Percentiles rank a stretch among this genome's conserved stretches.
Evolutionary conservation across 2,113 vertebrate species (phyloP).

Genomic region (Balaeniceps rex): DNA sequence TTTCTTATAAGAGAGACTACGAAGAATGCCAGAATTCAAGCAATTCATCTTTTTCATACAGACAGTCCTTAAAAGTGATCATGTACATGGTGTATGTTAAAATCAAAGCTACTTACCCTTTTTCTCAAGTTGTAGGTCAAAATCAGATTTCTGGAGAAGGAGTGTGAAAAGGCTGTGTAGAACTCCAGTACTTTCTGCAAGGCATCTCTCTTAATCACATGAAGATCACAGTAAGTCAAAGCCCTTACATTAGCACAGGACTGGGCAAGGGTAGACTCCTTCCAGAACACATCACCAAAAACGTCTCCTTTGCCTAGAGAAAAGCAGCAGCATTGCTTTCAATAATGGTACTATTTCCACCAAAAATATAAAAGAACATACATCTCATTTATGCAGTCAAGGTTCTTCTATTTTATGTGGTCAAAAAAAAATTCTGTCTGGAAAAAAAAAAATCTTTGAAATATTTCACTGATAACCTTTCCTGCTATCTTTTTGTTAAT

Average conservation of each 20-base stretch:
- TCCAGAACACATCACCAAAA: conserved; percentile 98
- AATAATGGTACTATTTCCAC: not conserved
- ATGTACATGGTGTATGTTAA: not conserved
- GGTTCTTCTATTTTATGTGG: not conserved
- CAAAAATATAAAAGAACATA: not conserved
- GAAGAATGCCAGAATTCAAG: not conserved
- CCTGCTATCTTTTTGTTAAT: not conserved
- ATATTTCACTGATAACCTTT: not conserved
- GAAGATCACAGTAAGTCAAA: conserved; percentile 95
- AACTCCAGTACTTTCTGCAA: conserved; percentile 97
- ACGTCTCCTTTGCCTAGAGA: conserved; percentile 92
- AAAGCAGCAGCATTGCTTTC: not conserved
- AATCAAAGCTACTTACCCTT: conserved; percentile 78
- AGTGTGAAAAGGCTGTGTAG: conserved; percentile 92
- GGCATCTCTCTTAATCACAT: conserved; percentile 92
- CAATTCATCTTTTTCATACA: not conserved
- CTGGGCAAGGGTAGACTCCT: conserved; percentile 90
- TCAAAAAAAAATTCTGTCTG: not conserved
- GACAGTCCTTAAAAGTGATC: not conserved
- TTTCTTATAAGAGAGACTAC: not conserved
- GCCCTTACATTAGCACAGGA: conserved; percentile 94
- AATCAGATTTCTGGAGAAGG: conserved; percentile 92
- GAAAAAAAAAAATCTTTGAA: not conserved
- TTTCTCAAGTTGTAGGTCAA: conserved; percentile 96
- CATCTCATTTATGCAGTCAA: not conserved